phyloP scores from a whole-genome alignment of 2,113 vertebrate species.

The Myxocyprinus asiaticus region DNA sequence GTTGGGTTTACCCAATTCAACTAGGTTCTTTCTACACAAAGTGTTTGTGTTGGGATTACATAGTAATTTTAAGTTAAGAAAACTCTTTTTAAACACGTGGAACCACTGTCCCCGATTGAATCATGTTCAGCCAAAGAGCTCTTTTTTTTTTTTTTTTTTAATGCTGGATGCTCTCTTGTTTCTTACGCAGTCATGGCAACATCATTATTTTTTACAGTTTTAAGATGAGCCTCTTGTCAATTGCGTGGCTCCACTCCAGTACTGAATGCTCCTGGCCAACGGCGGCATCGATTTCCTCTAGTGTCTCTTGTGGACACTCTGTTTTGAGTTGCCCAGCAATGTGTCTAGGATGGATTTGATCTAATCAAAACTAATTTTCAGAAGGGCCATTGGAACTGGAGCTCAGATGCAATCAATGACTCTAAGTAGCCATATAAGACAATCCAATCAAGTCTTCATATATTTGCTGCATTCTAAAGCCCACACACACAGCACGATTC shows the following conservation, averaged over 20 bases:
- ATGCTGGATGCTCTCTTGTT: background rate
- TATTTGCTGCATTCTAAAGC: background rate
- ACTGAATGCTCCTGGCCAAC: background rate
- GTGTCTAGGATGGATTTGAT: slow-evolving; percentile 11
- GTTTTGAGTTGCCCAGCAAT: background rate
- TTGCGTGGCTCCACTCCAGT: background rate
- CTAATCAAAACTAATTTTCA: slow-evolving; percentile 18
- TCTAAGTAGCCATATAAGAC: slow-evolving; percentile 20
- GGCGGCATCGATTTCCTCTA: background rate
- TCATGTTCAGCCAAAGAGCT: too few species aligned
- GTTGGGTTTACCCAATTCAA: too few species aligned
- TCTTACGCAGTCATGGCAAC: background rate
- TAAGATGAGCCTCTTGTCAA: background rate
- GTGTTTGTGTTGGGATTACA: too few species aligned
- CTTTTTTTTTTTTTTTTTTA: background rate
- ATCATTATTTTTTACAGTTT: background rate
- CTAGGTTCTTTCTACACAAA: too few species aligned
- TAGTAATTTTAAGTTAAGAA: too few species aligned
- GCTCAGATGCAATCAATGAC: background rate
- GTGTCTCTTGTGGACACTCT: slow-evolving; percentile 19
- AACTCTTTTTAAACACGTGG: too few species aligned
- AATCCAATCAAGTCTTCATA: background rate
- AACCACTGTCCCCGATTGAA: too few species aligned
- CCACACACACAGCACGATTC: background rate
- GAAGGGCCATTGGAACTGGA: background rate